phyloP scores from a whole-genome alignment of 1,140 invertebrate genomes.

The Xylocopa sonorina region DNA sequence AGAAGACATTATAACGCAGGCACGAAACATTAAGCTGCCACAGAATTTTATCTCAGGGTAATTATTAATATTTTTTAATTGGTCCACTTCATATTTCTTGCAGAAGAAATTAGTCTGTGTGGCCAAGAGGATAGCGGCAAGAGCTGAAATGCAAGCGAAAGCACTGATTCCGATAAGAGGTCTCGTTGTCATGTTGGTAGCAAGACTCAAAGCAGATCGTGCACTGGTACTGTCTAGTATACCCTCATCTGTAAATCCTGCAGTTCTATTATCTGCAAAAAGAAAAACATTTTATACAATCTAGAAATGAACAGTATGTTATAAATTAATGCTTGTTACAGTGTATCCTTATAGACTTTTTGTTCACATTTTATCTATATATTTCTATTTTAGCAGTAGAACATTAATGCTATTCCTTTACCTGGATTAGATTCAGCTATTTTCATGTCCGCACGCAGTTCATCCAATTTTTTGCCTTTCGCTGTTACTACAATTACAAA shows the following conservation, averaged over 20 bases:
- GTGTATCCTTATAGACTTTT: neutral
- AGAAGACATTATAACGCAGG: conserved; percentile 84
- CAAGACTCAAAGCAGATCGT: conserved; percentile 75
- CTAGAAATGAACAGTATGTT: conserved; percentile 27
- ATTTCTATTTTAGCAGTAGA: conserved; percentile 34
- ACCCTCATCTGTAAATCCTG: conserved; percentile 76
- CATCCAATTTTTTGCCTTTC: conserved; percentile 72
- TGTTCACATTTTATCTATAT: neutral
- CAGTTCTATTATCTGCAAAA: conserved; percentile 76
- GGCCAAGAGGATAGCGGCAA: conserved; percentile 75
- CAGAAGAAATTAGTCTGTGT: conserved; percentile 80
- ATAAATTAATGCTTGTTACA: neutral
- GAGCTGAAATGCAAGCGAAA: conserved; percentile 76
- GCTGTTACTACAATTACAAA: conserved; percentile 77
- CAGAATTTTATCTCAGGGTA: conserved; percentile 79
- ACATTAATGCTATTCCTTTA: conserved; percentile 44
- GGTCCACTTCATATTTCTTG: conserved; percentile 70
- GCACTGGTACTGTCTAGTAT: conserved; percentile 70
- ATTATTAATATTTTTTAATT: conserved; percentile 75
- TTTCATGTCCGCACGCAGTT: conserved; percentile 73
- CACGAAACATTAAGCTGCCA: conserved; percentile 84
- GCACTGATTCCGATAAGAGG: conserved; percentile 77
- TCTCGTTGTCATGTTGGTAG: conserved; percentile 77
- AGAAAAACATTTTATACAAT: conserved; percentile 12
- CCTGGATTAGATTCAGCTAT: conserved; percentile 75